Evolutionary conservation across 2,797 vertebrate genomes (phyloP), one percentile per base, ranked within the genome.

Genomic region (Sebastes baramenuke): DNA sequence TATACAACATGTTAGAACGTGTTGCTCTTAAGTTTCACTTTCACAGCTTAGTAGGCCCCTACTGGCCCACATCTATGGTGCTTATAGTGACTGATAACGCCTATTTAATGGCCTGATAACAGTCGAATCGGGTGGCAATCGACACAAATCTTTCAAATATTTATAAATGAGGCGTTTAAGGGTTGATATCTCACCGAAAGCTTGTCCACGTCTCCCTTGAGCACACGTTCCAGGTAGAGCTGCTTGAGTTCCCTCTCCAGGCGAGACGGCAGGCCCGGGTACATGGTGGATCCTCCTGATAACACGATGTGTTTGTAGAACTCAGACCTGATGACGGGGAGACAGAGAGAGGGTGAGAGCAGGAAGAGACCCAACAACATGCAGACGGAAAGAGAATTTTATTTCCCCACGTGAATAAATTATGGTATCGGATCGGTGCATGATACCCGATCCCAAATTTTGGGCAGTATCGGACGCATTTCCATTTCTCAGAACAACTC

Each of bases 231-330:
- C 92, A 99, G 94, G 92, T 99, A 99, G 52, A 99, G 97, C 94
- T 99, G 99, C 79, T 99, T 99, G 27, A 99, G 97, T 79, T 99
- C 99, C 56, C 98, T 94, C 94, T 99, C 98, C 95, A 99, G 96
- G 2, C 98, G 96, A 0, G 98, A 99, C 0, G 99, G 99, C 88
- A 99, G 96, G 13, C 99, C 98, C 0, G 99, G 99, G 86, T 99
- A 99, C 98, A 99, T 99, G 82, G 99, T 99, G 88, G 99, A 99
- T 0, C 99, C 99, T 70, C 99, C 99, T 0, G 99, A 99, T 67
- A 99, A 89, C 83, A 99, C 99, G 9, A 99, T 99, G 94, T 99
- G 99, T 91, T 99, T 99, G 92, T 99, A 99, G 95, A 99, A 99
- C 92, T 99, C 99, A 69, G 98, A 91, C 92, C 99, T 99, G 94